Percentiles rank a stretch among this genome's conserved stretches.
These are phyloP conservation scores for Papilio glaucus DNA, from an alignment of 1,140 invertebrate species.

Conservation along the genomic window DNA sequence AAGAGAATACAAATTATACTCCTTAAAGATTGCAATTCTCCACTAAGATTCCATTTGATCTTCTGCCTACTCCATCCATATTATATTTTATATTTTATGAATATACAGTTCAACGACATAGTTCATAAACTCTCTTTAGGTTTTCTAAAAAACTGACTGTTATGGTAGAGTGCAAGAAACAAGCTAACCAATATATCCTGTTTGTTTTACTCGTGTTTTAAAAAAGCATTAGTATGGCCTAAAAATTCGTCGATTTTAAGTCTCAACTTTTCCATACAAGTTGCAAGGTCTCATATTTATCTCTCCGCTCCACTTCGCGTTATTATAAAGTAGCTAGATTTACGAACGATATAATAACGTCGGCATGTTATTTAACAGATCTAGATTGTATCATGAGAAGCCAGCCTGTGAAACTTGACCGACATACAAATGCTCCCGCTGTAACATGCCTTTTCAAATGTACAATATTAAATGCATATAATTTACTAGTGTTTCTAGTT, in stretches of 20 bases:
- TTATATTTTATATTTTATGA: no score
- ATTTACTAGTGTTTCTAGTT: conserved; percentile 19
- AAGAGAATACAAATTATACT: no score
- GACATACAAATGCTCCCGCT: conserved; percentile 13
- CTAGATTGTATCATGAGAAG: conserved; percentile 30
- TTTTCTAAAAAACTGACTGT: no score
- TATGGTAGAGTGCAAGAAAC: not conserved
- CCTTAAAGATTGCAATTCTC: no score
- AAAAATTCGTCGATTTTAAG: not conserved
- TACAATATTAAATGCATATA: conserved; percentile 26
- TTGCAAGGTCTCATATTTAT: conserved; percentile 33
- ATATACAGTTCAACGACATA: no score
- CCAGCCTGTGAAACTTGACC: conserved; percentile 38
- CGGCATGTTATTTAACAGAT: conserved; percentile 35
- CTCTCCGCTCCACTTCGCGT: conserved; percentile 30
- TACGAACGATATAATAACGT: conserved; percentile 34
- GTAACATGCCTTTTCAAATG: conserved; percentile 14
- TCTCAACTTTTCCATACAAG: conserved; percentile 27
- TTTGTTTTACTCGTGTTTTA: not conserved
- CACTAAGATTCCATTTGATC: no score
- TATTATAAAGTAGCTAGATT: conserved; percentile 34
- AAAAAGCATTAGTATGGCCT: not conserved
- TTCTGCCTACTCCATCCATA: no score
- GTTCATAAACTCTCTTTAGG: no score
- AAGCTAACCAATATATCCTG: not conserved